Evolutionary conservation across 2,797 vertebrate species (phyloP).

Genomic region (Pseudomugil gertrudae): DNA sequence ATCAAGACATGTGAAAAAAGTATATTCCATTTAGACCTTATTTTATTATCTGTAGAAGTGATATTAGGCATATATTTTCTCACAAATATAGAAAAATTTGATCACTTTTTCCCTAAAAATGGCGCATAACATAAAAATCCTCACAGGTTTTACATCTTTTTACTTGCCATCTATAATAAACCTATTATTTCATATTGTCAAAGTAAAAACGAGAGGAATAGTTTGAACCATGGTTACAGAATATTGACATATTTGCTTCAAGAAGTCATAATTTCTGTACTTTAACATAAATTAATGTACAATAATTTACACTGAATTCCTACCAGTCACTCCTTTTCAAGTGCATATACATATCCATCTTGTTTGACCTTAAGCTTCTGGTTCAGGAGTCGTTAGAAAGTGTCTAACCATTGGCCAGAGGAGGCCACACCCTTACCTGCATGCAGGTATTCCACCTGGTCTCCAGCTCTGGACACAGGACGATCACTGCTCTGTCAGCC

Average conservation of each 20-base stretch:
- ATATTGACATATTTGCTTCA: background rate
- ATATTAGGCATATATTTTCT: background rate
- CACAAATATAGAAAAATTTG: background rate
- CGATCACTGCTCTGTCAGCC: constrained; percentile 43
- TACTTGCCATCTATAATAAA: background rate
- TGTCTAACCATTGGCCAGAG: constrained; percentile 10
- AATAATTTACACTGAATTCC: background rate
- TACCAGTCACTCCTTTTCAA: background rate
- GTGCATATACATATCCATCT: constrained; percentile 2
- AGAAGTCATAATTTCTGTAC: background rate
- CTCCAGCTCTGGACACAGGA: constrained; percentile 57
- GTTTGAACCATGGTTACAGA: background rate
- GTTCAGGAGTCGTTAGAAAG: background rate
- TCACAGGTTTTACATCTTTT: background rate
- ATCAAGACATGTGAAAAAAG: background rate
- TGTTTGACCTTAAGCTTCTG: constrained; percentile 28
- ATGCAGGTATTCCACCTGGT: constrained; percentile 76
- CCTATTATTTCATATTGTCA: background rate
- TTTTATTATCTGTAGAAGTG: background rate
- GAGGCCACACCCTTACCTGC: constrained; percentile 78
- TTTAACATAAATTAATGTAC: background rate
- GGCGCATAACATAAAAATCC: background rate
- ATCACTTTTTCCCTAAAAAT: background rate
- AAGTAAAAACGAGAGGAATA: background rate
- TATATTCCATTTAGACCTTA: background rate